A percentile compares a stretch with the other conserved stretches of the same genome.
phyloP scores from a whole-genome alignment of 2,888 invertebrate species.

The Campoletis raptor region DNA sequence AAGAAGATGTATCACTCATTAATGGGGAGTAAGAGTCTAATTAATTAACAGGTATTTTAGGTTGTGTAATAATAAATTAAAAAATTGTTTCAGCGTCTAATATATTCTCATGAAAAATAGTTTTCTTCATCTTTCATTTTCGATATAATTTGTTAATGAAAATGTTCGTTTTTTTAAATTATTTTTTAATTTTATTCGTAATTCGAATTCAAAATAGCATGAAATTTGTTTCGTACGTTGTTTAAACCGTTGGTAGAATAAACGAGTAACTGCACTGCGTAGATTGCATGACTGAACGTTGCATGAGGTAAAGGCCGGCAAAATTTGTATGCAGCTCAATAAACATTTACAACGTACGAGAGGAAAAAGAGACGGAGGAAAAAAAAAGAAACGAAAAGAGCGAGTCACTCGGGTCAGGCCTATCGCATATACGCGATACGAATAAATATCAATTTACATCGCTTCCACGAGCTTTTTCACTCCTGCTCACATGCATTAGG shows the following conservation, averaged over 20 bases:
- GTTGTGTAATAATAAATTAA: not conserved
- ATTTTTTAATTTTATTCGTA: not conserved
- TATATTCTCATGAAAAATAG: not conserved
- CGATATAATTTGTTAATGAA: not conserved
- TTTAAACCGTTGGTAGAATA: slow-evolving; percentile 25
- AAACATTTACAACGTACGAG: slow-evolving; percentile 62
- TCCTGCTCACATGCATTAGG: slow-evolving; percentile 25
- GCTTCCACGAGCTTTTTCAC: slow-evolving; percentile 43
- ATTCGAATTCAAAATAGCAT: not conserved
- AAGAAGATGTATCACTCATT: not conserved
- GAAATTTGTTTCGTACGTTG: not conserved
- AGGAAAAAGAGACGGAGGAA: not conserved
- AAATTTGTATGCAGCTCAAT: slow-evolving; percentile 69
- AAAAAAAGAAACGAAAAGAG: slow-evolving; percentile 13
- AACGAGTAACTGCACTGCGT: slow-evolving; percentile 39
- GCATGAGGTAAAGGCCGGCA: slow-evolving; percentile 44
- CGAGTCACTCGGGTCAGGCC: slow-evolving; percentile 57
- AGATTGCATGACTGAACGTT: slow-evolving; percentile 52
- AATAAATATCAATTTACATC: slow-evolving; percentile 69
- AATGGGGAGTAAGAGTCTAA: not conserved
- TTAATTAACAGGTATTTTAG: not conserved
- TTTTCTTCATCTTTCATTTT: not conserved
- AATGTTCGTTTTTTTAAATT: not conserved
- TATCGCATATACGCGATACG: slow-evolving; percentile 65
- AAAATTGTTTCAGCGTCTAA: not conserved